Base-by-base conservation (phyloP, 2,888 invertebrate species). In the Pristionchus exspectatus region DNA sequence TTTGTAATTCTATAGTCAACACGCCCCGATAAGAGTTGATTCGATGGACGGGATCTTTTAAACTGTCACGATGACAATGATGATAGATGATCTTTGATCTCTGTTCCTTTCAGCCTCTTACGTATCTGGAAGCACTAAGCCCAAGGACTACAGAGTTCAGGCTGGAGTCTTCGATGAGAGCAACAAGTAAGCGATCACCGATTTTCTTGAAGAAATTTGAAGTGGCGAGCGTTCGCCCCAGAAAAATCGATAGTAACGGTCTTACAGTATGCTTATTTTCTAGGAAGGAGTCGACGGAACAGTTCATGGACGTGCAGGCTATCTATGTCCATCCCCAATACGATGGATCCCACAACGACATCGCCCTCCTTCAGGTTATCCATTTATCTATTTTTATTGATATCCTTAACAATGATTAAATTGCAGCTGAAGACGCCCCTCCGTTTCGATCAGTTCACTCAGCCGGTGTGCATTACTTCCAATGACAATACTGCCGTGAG, bases 341-440 rank as follows among this genome's bases (percentile, higher is more conserved):
- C 56, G 77, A 88, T 38, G 88, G 56, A 9, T 66, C 74, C 24
- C 63, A 56, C 56, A 56, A 88, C 77, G 88, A 88, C 38, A 56
- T 88, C 33, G 88, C 88, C 18, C 88, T 88, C 10, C 21, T 88
- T 50, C 63, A 88, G 77, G 88, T 88, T 66, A 69, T 44, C 69
- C 44, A 69, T 50, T 50, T 50, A 7, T 50, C 7, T 2, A 69
- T 7, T 18, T 3, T 33, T 24, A 21, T 10, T 30, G 16, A 85
- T 16, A 12, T n/a, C 24, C 10, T 16, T 63, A 50, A 50, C 9
- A 50, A 50, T 50, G 44, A 9, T 9, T 50, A 9, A 59, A 30
- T 50, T 87, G 0, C 88, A 88, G 88, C 88, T 88, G 27, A 33
- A 44, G 56, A 74, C 88, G n/a, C 88, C 88, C 1, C 88, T 88